Percentiles rank a stretch among this genome's conserved stretches.
These are phyloP conservation scores for Brachymystax lenok DNA, from an alignment of 2,797 vertebrate genomes.

Conservation along the genomic window DNA sequence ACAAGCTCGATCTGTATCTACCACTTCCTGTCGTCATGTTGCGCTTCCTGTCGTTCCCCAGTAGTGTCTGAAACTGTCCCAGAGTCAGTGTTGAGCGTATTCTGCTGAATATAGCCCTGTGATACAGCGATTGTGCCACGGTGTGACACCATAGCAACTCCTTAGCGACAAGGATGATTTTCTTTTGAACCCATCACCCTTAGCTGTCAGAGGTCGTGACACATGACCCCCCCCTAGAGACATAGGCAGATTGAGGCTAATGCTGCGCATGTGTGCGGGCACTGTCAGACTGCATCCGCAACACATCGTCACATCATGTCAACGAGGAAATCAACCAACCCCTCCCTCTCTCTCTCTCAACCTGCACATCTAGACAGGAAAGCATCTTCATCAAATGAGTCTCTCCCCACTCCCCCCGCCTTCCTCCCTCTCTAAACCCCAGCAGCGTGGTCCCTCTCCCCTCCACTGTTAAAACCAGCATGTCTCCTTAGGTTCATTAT, in stretches of 20 bases:
- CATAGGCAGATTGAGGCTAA: too few species aligned
- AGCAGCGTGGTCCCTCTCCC: background rate
- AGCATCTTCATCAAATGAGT: too few species aligned
- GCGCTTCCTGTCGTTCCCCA: constrained; percentile 38
- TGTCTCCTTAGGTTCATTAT: background rate
- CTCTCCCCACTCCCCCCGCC: background rate
- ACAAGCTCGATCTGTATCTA: constrained; percentile 37
- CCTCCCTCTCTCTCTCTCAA: background rate
- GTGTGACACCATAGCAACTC: too few species aligned
- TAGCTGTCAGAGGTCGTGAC: background rate
- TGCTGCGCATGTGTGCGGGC: constrained; percentile 5
- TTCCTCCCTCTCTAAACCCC: background rate
- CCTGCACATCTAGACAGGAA: background rate
- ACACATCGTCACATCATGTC: background rate
- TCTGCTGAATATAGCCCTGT: too few species aligned
- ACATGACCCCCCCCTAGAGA: background rate
- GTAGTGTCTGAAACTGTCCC: constrained; percentile 14
- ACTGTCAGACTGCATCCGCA: background rate
- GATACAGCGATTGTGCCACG: too few species aligned
- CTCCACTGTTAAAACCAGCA: background rate
- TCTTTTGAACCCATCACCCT: too few species aligned
- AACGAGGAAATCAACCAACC: background rate
- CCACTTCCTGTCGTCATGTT: constrained; percentile 51
- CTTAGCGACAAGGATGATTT: too few species aligned
- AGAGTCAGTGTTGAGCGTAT: background rate